A percentile compares a stretch with the other conserved stretches of the same genome.
Conservation (phyloP, 2,113 vertebrate genomes). For the Nanger granti region DNA sequence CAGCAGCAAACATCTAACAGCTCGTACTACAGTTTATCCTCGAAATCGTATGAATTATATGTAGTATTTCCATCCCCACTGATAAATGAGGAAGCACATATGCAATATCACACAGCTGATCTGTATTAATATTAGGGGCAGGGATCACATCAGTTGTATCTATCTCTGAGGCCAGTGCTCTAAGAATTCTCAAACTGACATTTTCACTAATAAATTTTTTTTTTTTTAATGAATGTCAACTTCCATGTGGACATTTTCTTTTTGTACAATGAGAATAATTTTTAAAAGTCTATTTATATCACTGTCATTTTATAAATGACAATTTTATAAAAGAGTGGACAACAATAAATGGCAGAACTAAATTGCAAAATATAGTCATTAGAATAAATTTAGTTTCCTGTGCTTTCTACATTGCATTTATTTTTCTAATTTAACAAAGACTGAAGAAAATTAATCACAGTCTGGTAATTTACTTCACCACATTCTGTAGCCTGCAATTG, state of each 20-base stretch:
- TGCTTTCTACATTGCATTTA: background rate
- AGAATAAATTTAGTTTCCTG: constrained; percentile 8
- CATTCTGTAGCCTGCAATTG: background rate
- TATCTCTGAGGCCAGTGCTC: background rate
- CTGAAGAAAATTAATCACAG: background rate
- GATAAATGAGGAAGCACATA: background rate
- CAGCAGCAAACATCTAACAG: background rate
- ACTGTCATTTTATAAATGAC: background rate
- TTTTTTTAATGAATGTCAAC: background rate
- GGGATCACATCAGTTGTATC: background rate
- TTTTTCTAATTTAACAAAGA: constrained; percentile 11
- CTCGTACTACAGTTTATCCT: background rate
- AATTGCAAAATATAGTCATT: constrained; percentile 5
- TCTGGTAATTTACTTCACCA: background rate
- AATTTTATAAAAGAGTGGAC: background rate
- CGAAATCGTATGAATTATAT: background rate
- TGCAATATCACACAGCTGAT: background rate
- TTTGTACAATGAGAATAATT: constrained; percentile 16
- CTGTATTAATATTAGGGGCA: background rate
- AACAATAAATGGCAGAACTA: background rate
- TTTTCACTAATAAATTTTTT: constrained; percentile 21
- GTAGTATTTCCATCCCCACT: background rate
- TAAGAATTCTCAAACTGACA: background rate
- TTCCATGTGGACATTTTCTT: constrained; percentile 23
- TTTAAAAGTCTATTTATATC: background rate